Base-by-base conservation (phyloP, 2,113 vertebrate species). In the Neomonachus schauinslandi region DNA sequence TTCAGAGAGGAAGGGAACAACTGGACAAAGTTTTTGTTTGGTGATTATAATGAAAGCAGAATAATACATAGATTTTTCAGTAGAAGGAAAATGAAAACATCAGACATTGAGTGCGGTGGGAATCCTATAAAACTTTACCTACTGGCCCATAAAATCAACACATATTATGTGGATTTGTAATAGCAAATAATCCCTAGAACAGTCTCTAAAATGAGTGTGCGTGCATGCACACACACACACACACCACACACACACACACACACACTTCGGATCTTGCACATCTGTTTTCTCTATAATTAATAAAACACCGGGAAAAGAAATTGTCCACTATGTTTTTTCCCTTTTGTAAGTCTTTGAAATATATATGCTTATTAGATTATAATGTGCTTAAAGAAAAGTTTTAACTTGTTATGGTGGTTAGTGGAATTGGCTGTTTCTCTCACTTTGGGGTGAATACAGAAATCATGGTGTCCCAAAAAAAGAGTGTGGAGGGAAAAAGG, bases 201-300 rank as follows among this genome's bases (percentile, higher is more conserved):
- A 21, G 7, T 91, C 55, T 77, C 63, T 49, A 46, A 89, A 72
- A 46, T 55, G 6, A 5, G 39, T 76, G 42, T 16, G 24, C 8
- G 2, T 49, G 14, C 7, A 14, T 28, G 13, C 61, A 63, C 33
- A 36, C 28, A 91, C 12, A 72, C 5, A 42, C 19, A 65, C 26
- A 46, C 46, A 46, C 46, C 7, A 84, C 21, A 49, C 24, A 65
- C 22, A n/a, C 13, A 39, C 5, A 89, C 14, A 69, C 33, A 72
- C 7, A 49, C 21, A 69, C 28, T 51, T 92, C 49, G 46, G 39
- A 65, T 81, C 31, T n/a, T 72, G 24, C 51, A 80, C 7, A 7
- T 21, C n/a, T 79, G 36, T 59, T 77, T 96, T 77, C 46, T 89
- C 28, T 46, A 65, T 95, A 86, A 93, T 89, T 93, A 93, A 63